Evolutionary conservation across 1,140 invertebrate genomes (phyloP).

Genomic region (Panagrolaimus sp.): DNA sequence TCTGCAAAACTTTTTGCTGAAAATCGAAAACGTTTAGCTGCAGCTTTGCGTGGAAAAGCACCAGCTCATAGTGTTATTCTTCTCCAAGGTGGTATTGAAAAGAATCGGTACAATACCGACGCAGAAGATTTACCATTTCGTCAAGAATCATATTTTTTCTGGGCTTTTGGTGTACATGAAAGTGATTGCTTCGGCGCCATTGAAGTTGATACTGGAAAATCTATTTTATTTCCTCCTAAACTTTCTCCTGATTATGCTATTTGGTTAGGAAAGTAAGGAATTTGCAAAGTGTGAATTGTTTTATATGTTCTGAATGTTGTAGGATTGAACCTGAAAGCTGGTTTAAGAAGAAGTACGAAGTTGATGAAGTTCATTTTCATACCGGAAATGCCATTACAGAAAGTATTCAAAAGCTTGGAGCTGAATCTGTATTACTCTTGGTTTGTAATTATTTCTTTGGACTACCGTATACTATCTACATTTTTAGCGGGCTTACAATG

Average conservation of each 20-base stretch:
- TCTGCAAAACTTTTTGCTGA: slow-evolving; percentile 34
- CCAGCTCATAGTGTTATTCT: slow-evolving; percentile 27
- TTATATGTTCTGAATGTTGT: neutral
- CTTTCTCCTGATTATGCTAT: slow-evolving; percentile 39
- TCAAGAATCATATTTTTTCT: slow-evolving; percentile 52
- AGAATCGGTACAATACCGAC: slow-evolving; percentile 47
- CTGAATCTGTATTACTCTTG: slow-evolving; percentile 27
- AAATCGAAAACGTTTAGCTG: slow-evolving; percentile 36
- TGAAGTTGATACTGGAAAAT: slow-evolving; percentile 37
- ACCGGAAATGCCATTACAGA: slow-evolving; percentile 24
- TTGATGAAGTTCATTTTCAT: slow-evolving; percentile 43
- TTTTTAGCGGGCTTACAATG: slow-evolving; percentile 39
- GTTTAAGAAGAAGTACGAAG: slow-evolving; percentile 46
- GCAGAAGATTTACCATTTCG: slow-evolving; percentile 45
- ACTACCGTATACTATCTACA: neutral
- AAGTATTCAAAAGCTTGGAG: slow-evolving; percentile 17
- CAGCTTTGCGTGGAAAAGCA: slow-evolving; percentile 28
- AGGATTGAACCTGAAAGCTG: slow-evolving; percentile 40
- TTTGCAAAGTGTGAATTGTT: neutral
- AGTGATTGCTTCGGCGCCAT: slow-evolving; percentile 39
- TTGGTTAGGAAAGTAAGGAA: slow-evolving; percentile 47
- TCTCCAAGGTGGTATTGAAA: slow-evolving; percentile 40
- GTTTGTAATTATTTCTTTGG: slow-evolving; percentile 23
- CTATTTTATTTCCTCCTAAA: slow-evolving; percentile 39
- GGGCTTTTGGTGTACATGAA: slow-evolving; percentile 48